These are phyloP conservation scores for Delphinapterus leucas DNA, from an alignment of 2,113 vertebrate genomes.

Conservation along the genomic window DNA sequence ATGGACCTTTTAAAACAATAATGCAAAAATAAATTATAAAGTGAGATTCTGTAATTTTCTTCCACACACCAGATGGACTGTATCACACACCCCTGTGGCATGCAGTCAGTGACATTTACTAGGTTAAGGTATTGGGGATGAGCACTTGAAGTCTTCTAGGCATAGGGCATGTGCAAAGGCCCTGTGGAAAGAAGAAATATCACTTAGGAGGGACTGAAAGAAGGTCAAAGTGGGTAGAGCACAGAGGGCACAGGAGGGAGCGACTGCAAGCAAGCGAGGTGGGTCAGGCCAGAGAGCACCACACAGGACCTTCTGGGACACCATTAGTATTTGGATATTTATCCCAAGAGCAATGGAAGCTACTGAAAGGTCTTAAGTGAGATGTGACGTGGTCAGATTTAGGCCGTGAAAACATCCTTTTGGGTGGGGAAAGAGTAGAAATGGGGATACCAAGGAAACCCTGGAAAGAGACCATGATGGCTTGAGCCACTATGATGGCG, in stretches of 20 bases:
- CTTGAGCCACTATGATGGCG: too few relatives aligned
- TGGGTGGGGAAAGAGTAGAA: background rate
- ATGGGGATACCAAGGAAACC: too few relatives aligned
- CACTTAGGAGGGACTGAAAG: background rate
- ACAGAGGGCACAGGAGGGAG: background rate
- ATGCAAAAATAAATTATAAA: background rate
- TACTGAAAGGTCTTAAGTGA: background rate
- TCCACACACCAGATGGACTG: background rate
- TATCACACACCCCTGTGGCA: background rate
- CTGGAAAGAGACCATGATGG: rapidly evolving
- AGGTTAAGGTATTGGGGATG: background rate
- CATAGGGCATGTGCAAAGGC: background rate
- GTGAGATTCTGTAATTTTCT: background rate
- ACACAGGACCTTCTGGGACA: background rate
- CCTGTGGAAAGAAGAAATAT: background rate
- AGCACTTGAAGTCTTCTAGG: background rate
- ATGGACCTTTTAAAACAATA: background rate
- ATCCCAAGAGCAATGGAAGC: background rate
- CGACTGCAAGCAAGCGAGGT: background rate
- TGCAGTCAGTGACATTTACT: background rate
- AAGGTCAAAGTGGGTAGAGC: background rate
- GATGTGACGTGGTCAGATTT: background rate
- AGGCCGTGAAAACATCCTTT: background rate
- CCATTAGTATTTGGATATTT: background rate
- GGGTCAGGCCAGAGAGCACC: background rate